Conservation (phyloP, 2,797 vertebrate species). For the Kryptolebias ocellatus region DNA sequence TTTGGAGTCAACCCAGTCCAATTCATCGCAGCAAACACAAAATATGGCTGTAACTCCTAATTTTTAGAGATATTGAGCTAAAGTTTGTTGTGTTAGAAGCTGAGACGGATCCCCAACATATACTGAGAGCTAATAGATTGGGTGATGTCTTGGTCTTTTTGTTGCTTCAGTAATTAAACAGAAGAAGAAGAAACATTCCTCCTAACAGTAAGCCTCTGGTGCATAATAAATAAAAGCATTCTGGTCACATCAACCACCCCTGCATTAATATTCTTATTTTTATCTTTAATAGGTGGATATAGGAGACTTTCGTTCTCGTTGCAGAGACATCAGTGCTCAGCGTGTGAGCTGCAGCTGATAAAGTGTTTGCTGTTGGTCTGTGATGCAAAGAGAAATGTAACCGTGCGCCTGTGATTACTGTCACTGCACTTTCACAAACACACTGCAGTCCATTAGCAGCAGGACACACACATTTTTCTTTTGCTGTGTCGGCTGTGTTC, state of each 20-base stretch:
- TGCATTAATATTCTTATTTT: constrained; percentile 8
- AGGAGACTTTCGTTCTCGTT: not conserved
- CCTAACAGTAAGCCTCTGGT: not conserved
- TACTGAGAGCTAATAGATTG: too few relatives aligned
- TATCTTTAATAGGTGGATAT: not conserved
- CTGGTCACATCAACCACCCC: not conserved
- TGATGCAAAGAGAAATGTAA: constrained; percentile 19
- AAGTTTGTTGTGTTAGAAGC: too few relatives aligned
- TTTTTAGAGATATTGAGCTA: too few relatives aligned
- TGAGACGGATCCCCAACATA: too few relatives aligned
- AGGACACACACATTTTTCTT: constrained; percentile 12
- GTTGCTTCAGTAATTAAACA: too few relatives aligned
- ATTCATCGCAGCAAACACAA: too few relatives aligned
- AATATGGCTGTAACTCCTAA: too few relatives aligned
- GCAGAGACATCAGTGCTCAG: constrained; percentile 9
- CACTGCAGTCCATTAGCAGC: constrained; percentile 19
- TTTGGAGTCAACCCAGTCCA: too few relatives aligned
- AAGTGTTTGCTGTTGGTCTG: constrained; percentile 5
- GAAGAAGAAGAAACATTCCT: too few relatives aligned
- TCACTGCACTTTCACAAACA: constrained; percentile 13
- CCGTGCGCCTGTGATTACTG: constrained; percentile 8
- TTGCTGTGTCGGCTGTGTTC: constrained; percentile 8
- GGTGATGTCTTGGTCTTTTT: too few relatives aligned
- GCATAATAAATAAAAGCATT: not conserved
- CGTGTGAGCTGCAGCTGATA: constrained; percentile 14